Base-by-base conservation (phyloP, 2,113 vertebrate genomes). In the Dendrocopos noguchii region DNA sequence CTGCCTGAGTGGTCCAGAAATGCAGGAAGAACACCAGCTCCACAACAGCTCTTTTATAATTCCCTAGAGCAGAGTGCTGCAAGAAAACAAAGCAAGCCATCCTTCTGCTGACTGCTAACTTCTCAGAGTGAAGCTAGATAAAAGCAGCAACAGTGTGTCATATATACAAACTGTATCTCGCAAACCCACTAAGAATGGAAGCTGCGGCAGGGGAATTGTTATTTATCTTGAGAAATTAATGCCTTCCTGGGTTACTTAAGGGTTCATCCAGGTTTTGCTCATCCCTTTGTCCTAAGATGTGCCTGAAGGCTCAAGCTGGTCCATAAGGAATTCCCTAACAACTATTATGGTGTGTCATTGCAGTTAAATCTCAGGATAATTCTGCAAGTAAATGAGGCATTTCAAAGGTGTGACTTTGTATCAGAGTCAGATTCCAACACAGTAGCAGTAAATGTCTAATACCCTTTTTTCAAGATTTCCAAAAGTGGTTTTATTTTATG, bases 1-100 rank as follows among this genome's bases (percentile, higher is more conserved):
- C 8, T 17, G 17, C 13, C 4, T 5, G 7, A 33, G 42, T 42
- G 29, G 3, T 53, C 39, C 66, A 33, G 53, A 59, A 46, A 55
- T 6, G 7, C 16, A 52, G 0, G 1, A 47, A 77, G 6, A 55
- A 1, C 9, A 21, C 8, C 3, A 3, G 7, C 19, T 74, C 24
- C 1, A 1, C 7, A 1, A 4, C 15, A 71, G 11, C 4, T 7
- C 4, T 64, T 76, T 70, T 20, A 11, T 20, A 33, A 53, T 55
- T 63, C 44, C 8, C 18, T 44, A 8, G 53, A 53, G 16, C 4
- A 29, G 12, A 21, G 6, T 28, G 4, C 44, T 63, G 9, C 28
- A 70, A 75, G 63, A 8, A 57, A 76, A 29, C 1, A 68, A 29
- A 24, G 1, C 65, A 88, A 80, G 12, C 2, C 13, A 14, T 22